Base-by-base conservation (phyloP, 2,797 vertebrate species). In the Melanotaenia boesemani region DNA sequence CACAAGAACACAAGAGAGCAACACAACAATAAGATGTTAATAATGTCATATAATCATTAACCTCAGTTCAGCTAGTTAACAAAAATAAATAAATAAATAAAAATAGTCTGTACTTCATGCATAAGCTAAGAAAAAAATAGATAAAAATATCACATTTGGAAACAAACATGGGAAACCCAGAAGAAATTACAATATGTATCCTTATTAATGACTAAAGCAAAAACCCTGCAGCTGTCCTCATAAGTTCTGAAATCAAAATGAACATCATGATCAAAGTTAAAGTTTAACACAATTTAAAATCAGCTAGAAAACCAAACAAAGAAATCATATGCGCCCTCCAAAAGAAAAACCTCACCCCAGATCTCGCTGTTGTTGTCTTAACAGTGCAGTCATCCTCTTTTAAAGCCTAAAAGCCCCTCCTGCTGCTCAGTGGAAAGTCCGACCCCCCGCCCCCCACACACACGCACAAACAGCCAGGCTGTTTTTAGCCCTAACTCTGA, bases 331-430 rank as follows among this genome's bases (percentile, higher is more conserved):
- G 2, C 20, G 2, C 48, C n/a, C 16, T n/a, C 18, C 11, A 28
- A 52, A 30, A 13, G 64, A 77, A 28, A 13, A 22, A 34, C 76
- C 80, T 79, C 54, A 87, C 88, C 77, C 59, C 30, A 3, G 46
- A 6, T 4, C 2, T n/a, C 46, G 59, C 7, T 1, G 8, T 63
- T 61, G 58, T 63, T 81, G 67, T 76, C 6, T 0, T 0, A 3
- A 26, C 15, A 7, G 9, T 16, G 0, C 20, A 41, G 44, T 18
- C 3, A 13, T 7, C 1, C 22, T 16, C 32, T 68, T 81, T 50
- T 63, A 75, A 10, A 69, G 26, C 4, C 5, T 0, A 2, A 2
- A 67, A 1, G 36, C 84, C 62, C 86, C 81, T 74, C 89, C 87
- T 11, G 0, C 16, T 52, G 18, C 2, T 2, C 0, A 0, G 1